Conservation (phyloP, 2,113 vertebrate species). For the Entomyzon cyanotis region DNA sequence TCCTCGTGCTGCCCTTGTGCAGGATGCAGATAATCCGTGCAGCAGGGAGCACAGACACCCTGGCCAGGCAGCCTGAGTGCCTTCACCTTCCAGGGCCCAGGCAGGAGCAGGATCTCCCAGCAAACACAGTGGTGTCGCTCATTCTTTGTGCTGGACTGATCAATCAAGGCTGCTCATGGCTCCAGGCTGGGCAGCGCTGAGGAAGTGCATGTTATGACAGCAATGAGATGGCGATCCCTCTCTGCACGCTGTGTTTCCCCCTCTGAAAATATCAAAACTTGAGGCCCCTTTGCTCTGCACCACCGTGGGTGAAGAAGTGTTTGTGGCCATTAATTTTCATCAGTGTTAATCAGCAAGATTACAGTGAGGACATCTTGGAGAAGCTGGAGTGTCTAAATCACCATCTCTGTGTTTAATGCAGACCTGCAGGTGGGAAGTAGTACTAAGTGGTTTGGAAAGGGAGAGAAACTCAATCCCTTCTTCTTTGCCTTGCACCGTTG, state of each 20-base stretch:
- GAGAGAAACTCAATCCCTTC: neutral
- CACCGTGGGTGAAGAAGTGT: neutral
- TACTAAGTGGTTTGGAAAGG: neutral
- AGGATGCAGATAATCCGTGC: neutral
- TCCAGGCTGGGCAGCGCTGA: neutral
- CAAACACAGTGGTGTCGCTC: accelerated
- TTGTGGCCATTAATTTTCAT: neutral
- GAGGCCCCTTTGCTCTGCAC: neutral
- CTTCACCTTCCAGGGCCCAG: neutral
- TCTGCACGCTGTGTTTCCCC: neutral
- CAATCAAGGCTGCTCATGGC: neutral
- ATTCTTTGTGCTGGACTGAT: neutral
- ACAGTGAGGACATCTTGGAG: neutral
- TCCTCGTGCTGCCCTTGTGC: neutral
- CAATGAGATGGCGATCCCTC: neutral
- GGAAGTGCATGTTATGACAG: neutral
- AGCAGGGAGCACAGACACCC: neutral
- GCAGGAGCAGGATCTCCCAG: neutral
- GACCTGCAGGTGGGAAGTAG: neutral
- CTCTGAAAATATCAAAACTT: neutral
- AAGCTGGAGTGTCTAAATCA: neutral
- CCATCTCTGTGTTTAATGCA: neutral
- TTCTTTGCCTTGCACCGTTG: neutral
- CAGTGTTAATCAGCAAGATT: neutral
- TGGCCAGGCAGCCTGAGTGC: neutral